phyloP scores from a whole-genome alignment of 2,888 invertebrate species.

The Hypselothyrea guttata region DNA sequence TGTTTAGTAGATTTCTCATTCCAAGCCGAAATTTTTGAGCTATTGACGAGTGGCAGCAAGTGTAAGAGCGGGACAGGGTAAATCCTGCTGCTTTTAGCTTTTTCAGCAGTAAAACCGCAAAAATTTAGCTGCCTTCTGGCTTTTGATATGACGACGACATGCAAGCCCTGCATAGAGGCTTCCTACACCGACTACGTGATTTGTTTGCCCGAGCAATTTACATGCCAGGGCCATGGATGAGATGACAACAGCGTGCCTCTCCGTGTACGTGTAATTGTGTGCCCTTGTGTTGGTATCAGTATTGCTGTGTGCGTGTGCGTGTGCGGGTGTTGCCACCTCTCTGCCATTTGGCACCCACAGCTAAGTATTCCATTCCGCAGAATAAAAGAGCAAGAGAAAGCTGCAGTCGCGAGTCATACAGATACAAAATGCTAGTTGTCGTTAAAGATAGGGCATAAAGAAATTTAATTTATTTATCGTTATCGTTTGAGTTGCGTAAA shows the following conservation, averaged over 20 bases:
- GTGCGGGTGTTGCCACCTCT: conserved; percentile 36
- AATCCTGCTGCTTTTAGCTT: conserved; percentile 43
- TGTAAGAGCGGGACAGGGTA: neutral
- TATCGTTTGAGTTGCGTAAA: no score
- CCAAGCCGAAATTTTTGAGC: conserved; percentile 7
- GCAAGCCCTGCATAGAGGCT: conserved; percentile 45
- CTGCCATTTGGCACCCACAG: conserved; percentile 67
- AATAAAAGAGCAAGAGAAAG: neutral
- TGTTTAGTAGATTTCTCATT: conserved; percentile 24
- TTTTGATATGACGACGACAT: conserved; percentile 54
- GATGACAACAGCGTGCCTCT: conserved; percentile 27
- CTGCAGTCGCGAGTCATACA: no score
- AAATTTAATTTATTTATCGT: no score
- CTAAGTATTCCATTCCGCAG: conserved; percentile 12
- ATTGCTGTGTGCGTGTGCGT: neutral
- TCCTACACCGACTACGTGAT: conserved; percentile 59
- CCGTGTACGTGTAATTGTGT: neutral
- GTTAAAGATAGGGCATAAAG: no score
- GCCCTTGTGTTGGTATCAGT: neutral
- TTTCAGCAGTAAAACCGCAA: conserved; percentile 51
- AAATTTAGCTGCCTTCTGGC: conserved; percentile 62
- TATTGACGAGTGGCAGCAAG: neutral
- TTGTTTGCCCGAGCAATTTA: conserved; percentile 73
- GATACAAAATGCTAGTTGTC: no score
- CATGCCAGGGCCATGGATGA: conserved; percentile 49